A percentile compares a stretch with the other conserved stretches of the same genome.
phyloP scores from a whole-genome alignment of 2,888 invertebrate genomes.

The Macrophya alboannulata region DNA sequence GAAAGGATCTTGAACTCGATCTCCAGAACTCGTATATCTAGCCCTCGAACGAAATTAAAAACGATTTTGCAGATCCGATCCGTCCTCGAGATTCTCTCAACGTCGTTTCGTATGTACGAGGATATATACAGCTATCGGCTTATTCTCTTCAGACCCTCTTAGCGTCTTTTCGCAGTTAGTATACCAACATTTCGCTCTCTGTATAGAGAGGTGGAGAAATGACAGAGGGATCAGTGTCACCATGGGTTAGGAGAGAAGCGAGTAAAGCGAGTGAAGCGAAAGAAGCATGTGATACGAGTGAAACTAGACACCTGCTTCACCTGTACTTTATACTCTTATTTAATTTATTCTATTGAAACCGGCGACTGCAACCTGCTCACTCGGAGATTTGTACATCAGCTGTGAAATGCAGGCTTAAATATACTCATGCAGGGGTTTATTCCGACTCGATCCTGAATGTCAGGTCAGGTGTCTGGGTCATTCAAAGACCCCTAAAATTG shows the following conservation, averaged over 20 bases:
- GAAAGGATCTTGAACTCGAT: neutral
- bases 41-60: neutral
- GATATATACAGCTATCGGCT: neutral
- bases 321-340: neutral
- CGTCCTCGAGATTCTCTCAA: constrained; percentile 4
- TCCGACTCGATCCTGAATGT: neutral
- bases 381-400: neutral
- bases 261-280: neutral
- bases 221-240: constrained; percentile 32
- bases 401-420: constrained; percentile 17
- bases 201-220: constrained; percentile 1
- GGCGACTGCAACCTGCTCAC: neutral
- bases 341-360: constrained; percentile 39
- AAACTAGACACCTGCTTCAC: constrained; percentile 43
- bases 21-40: neutral
- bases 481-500: neutral
- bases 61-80: constrained; percentile 20
- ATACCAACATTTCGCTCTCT: neutral
- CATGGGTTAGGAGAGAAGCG: constrained; percentile 1
- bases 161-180: constrained; percentile 8
- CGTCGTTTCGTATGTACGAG: neutral
- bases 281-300: neutral
- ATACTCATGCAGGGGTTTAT: constrained; percentile 21
- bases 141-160: neutral
- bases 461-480: constrained; percentile 31